A percentile compares a stretch with the other conserved stretches of the same genome.
phyloP scores from a whole-genome alignment of 2,113 vertebrate species.

The Pygoscelis adeliae region DNA sequence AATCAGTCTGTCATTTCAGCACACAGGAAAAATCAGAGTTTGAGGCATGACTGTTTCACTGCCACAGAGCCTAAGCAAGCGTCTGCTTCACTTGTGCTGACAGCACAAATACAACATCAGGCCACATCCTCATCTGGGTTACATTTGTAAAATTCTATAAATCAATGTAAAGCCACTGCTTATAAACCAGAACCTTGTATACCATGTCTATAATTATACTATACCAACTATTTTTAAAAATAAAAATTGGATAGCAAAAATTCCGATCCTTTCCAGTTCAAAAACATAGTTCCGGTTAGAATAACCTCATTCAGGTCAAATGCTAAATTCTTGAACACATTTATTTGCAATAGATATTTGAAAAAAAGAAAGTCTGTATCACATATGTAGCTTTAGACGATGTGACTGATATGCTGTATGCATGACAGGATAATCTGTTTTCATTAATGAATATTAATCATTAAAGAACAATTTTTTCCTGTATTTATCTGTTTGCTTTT shows the following conservation, averaged over 20 bases:
- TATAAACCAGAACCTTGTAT: background rate
- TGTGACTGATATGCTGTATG: background rate
- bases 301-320: background rate
- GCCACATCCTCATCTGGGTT: background rate
- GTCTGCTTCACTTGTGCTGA: background rate
- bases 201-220: background rate
- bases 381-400: background rate
- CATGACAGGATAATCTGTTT: background rate
- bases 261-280: background rate
- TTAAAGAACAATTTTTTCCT: background rate
- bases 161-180: background rate
- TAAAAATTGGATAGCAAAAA: background rate
- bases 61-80: accelerated
- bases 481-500: background rate
- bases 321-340: background rate
- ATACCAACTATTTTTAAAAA: background rate
- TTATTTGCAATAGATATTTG: background rate
- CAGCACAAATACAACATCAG: background rate
- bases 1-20: background rate
- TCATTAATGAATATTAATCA: background rate
- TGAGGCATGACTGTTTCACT: background rate
- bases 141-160: background rate
- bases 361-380: background rate
- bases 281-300: background rate
- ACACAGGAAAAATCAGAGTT: background rate